Evolutionary conservation across 2,113 vertebrate species (phyloP), one percentile per base, ranked within the genome.

Genomic region (Ammospiza nelsoni): DNA sequence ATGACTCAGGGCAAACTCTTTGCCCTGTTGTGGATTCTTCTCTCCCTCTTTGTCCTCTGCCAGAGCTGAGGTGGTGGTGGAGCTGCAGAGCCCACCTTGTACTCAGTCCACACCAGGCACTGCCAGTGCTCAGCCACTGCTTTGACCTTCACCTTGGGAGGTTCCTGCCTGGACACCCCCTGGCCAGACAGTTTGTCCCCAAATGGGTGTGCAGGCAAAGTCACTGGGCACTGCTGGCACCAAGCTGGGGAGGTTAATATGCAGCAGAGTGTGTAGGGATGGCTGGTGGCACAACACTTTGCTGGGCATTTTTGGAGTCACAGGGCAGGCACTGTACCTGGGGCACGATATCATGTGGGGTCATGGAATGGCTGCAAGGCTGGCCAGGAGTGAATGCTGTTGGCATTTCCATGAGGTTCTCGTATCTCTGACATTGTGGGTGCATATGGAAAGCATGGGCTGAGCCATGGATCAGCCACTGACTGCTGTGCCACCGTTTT

Each of bases 1-100:
- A 9, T 57, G 24, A 51, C 33, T 66, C 35, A 5, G 10, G 19
- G 33, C 29, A 44, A 72, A 16, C 33, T 48, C 46, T 84, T 66
- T 43, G 46, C 41, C 31, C 28, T 41, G 33, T 59, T 73, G 24
- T 58, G 13, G 12, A 66, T 65, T 41, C 27, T 49, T 75, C 25
- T 37, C 33, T 58, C 23, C 23, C 33, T 62, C 77, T 75, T 49
- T 87, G 49, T 95, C 90, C 66, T 74, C 33, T 85, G 35, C 84
- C 97, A 99, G 98, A 98, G 98, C 99, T 96, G 98, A 98, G 98
- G 98, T 99, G 98, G 98, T 99, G 96, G 97, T 97, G 74, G 98
- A 99, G 96, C 98, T 98, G 89, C 98, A 99, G 98, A 99, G 98
- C 97, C 98, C 98, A 63, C 98, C 98, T 95, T 99, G 98, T 89